Evolutionary conservation across 1,140 invertebrate genomes (phyloP), one percentile per base, ranked within the genome.

Genomic region (Zaprionus vittiger): DNA sequence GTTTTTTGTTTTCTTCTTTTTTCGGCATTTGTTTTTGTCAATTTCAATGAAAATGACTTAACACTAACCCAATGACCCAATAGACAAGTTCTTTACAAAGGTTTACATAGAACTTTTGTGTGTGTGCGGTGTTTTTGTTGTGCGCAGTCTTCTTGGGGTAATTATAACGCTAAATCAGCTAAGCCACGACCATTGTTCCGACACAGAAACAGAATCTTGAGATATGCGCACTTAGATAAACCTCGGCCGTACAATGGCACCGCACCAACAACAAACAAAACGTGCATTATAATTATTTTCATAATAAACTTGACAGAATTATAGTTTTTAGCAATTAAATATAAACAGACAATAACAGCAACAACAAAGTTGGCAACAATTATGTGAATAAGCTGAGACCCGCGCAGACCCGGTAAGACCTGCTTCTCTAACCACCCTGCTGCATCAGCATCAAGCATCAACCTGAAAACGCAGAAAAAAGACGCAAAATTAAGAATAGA

Each of bases 241-340:
- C 75, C 26, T 71, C 26, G 24, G 72, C 56, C 68, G 62, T 67
- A 90, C 85, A 90, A 91, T 91, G 86, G 86, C 81, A 68, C 55
- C 62, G 31, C 52, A 61, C 31, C 59, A 75, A 67, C 71, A 61
- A 24, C 64, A 61, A 44, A 54, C 37, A 78, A 68, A 80, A 70
- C 79, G 75, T 90, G 86, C 86, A 90, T 90, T 85, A 90, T 90
- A 90, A 90, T 90, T 90, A 90, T 90, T 85, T 90, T 84, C 86
- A 90, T 90, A 90, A 90, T 90, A 90, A 90, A 81, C 83, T 80
- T 76, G 80, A 83, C 86, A 77, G 85, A 84, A 84, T 90, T 90
- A 90, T 83, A 89, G 86, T 90, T 90, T 90, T 90, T 78, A 91
- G 87, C 87, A 91, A 91, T 91, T 91, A 91, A 90, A 90, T 79